phyloP scores from a whole-genome alignment of 2,888 invertebrate species.

The Ophion costatus region DNA sequence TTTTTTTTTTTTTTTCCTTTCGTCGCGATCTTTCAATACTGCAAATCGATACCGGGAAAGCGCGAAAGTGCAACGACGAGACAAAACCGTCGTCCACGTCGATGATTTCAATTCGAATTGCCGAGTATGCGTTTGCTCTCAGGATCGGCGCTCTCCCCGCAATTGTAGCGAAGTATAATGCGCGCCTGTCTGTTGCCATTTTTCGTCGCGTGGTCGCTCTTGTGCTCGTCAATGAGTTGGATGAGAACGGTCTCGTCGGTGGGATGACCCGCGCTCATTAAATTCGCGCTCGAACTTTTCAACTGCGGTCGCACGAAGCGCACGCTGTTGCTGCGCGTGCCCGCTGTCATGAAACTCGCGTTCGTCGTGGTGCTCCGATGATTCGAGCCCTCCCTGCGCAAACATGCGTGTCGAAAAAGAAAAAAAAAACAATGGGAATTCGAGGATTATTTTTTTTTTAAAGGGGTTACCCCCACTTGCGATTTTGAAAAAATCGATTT shows the following conservation, averaged over 20 bases:
- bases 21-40: conserved; percentile 19
- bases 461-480: no score
- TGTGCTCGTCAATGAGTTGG: conserved; percentile 58
- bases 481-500: no score
- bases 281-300: conserved; percentile 52
- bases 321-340: conserved; percentile 56
- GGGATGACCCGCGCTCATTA: conserved; percentile 36
- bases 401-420: neutral
- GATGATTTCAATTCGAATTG: conserved; percentile 5
- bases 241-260: conserved; percentile 58
- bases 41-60: conserved; percentile 1
- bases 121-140: conserved; percentile 54
- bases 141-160: conserved; percentile 37
- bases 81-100: no score
- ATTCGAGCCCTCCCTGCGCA: conserved; percentile 74
- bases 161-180: conserved; percentile 59
- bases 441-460: neutral
- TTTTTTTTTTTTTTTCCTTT: no score
- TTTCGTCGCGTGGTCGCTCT: conserved; percentile 55
- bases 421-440: neutral
- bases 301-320: conserved; percentile 57
- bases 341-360: conserved; percentile 65
- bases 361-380: conserved; percentile 74
- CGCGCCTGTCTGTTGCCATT: conserved; percentile 43
- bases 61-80: no score